Evolutionary conservation across 2,888 invertebrate genomes (phyloP).

Genomic region (Thereva unica): DNA sequence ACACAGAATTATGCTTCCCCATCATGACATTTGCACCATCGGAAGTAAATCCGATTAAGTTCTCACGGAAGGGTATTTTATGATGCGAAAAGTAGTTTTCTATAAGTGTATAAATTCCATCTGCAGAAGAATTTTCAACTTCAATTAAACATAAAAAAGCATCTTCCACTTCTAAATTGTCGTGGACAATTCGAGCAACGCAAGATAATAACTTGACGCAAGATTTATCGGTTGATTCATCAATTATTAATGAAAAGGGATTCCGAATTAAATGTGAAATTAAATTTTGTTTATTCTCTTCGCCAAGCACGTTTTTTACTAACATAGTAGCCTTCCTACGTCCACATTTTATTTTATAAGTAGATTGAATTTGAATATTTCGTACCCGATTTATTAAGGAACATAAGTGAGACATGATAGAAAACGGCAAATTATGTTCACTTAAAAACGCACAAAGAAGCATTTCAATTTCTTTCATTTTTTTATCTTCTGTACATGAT

Average conservation of each 20-base stretch:
- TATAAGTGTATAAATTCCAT: neutral
- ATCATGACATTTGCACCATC: slow-evolving; percentile 5
- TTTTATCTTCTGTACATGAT: neutral
- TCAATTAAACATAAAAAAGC: neutral
- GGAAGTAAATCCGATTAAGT: neutral
- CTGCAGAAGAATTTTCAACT: neutral
- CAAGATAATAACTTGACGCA: neutral
- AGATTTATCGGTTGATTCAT: slow-evolving; percentile 4
- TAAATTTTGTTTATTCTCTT: neutral
- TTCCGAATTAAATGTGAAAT: neutral
- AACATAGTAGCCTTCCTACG: neutral
- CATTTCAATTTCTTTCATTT: neutral
- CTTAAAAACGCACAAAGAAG: neutral
- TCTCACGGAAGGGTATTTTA: slow-evolving; percentile 1
- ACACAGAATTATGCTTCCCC: neutral
- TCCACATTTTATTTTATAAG: neutral
- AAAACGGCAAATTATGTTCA: slow-evolving; percentile 3
- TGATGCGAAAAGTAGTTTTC: slow-evolving; percentile 1
- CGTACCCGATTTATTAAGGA: neutral
- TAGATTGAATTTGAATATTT: neutral
- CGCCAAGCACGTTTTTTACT: neutral
- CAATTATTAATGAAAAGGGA: slow-evolving; percentile 1
- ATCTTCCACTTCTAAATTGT: neutral
- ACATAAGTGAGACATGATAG: neutral
- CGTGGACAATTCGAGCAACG: neutral